Evolutionary conservation across 2,113 vertebrate species (phyloP).

Genomic region (Phoenicopterus ruber): DNA sequence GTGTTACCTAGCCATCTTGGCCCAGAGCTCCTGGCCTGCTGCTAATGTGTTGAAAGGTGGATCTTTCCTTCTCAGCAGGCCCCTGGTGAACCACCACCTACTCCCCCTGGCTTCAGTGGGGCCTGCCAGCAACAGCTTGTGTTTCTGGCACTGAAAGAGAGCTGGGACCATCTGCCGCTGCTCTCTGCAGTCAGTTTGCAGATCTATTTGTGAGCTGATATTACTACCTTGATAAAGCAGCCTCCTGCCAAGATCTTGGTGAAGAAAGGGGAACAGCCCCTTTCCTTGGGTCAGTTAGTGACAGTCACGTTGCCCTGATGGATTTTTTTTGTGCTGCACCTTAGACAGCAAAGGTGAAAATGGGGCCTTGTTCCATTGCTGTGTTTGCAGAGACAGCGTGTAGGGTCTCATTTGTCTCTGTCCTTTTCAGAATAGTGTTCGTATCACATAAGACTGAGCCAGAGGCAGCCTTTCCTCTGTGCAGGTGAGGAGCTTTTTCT

Average conservation of each 20-base stretch:
- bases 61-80: not conserved
- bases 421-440: not conserved
- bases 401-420: not conserved
- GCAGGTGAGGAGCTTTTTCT: not conserved
- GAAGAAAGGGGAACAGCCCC: not conserved
- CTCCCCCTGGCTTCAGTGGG: not conserved
- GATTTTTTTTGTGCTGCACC: not conserved
- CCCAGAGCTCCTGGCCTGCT: not conserved
- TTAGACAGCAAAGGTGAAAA: not conserved
- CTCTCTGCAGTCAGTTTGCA: not conserved
- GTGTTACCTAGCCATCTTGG: not conserved
- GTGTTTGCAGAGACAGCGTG: not conserved
- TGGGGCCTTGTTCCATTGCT: not conserved
- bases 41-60: not conserved
- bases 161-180: slow-evolving; percentile 28
- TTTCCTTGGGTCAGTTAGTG: not conserved
- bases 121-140: not conserved
- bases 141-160: slow-evolving; percentile 2
- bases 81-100: not conserved
- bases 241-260: not conserved
- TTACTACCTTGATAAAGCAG: not conserved
- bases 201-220: not conserved
- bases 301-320: not conserved
- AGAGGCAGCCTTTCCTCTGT: not conserved
- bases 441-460: not conserved